Percentiles rank a stretch among this genome's conserved stretches.
Conservation (phyloP, 2,113 vertebrate species). For the Hypomesus transpacificus region DNA sequence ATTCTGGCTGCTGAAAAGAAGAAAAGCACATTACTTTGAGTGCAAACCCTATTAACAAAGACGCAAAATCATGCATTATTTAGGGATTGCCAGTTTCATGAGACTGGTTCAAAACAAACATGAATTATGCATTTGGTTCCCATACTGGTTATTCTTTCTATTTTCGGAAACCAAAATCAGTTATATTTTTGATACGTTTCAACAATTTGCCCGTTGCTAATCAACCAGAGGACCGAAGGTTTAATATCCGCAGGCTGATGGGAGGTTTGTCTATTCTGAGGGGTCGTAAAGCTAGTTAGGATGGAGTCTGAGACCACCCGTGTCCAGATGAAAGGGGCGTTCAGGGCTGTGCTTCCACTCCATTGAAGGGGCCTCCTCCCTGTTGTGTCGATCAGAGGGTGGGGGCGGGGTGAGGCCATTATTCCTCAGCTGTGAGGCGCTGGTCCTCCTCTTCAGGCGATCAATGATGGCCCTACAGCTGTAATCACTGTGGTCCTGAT, state of each 20-base stretch:
- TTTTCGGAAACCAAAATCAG: slow-evolving; percentile 33
- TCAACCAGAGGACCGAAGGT: slow-evolving; percentile 28
- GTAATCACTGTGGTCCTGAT: slow-evolving; percentile 68
- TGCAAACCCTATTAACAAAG: slow-evolving; percentile 76
- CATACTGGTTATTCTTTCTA: slow-evolving; percentile 30
- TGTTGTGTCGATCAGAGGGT: slow-evolving; percentile 64
- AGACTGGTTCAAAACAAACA: slow-evolving; percentile 65
- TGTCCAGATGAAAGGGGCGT: slow-evolving; percentile 39
- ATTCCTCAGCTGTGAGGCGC: slow-evolving; percentile 65
- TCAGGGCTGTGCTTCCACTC: slow-evolving; percentile 40
- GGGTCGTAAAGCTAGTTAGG: slow-evolving; percentile 25
- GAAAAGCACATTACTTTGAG: slow-evolving; percentile 65
- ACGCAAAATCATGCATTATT: slow-evolving; percentile 74
- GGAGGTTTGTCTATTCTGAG: slow-evolving; percentile 6
- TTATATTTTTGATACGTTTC: slow-evolving; percentile 53
- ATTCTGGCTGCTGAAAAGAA: slow-evolving; percentile 58
- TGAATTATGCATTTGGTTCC: slow-evolving; percentile 68
- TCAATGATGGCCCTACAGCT: slow-evolving; percentile 70
- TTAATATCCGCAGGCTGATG: slow-evolving; percentile 17
- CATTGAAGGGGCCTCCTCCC: slow-evolving; percentile 52
- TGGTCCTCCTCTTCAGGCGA: slow-evolving; percentile 59
- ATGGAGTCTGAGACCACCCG: slow-evolving; percentile 42
- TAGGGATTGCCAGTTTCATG: slow-evolving; percentile 62
- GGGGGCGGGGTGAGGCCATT: slow-evolving; percentile 72
- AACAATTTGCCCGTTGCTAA: slow-evolving; percentile 59